Percentiles rank a stretch among this genome's conserved stretches.
Conservation (phyloP, 2,797 vertebrate genomes). For the Phaenicophaeus curvirostris region DNA sequence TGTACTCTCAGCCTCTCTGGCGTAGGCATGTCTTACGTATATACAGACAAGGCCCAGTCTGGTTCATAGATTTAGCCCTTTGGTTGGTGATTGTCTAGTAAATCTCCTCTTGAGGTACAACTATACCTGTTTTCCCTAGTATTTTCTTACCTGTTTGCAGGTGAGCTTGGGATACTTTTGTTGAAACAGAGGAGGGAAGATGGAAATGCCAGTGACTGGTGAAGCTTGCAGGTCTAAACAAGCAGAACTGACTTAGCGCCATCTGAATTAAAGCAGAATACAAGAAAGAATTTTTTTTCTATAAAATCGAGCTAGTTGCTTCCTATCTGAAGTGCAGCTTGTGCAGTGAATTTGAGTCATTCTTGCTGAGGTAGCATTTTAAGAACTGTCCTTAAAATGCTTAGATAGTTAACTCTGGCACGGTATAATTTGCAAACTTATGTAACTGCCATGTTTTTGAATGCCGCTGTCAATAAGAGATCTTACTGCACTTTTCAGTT, state of each 20-base stretch:
- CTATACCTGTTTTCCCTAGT: slow-evolving; percentile 2
- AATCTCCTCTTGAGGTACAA: not conserved
- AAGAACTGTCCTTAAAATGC: slow-evolving; percentile 50
- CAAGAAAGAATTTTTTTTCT: not conserved
- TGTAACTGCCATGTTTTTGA: slow-evolving; percentile 66
- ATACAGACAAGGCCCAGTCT: not conserved
- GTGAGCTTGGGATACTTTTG: slow-evolving; percentile 8
- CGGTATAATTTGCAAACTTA: slow-evolving; percentile 63
- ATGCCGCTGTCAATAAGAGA: slow-evolving; percentile 66
- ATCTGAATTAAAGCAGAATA: slow-evolving; percentile 38
- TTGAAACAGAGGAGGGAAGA: not conserved
- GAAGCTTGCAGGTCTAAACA: slow-evolving; percentile 59
- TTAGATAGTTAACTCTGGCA: slow-evolving; percentile 61
- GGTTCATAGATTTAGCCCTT: not conserved
- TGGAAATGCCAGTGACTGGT: slow-evolving; percentile 37
- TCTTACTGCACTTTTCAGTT: slow-evolving; percentile 39
- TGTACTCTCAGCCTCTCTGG: not conserved
- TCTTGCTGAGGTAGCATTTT: slow-evolving; percentile 66
- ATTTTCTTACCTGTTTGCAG: not conserved
- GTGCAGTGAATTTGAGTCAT: slow-evolving; percentile 49
- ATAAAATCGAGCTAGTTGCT: slow-evolving; percentile 21
- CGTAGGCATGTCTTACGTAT: not conserved
- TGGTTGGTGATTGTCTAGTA: not conserved
- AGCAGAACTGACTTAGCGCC: slow-evolving; percentile 5
- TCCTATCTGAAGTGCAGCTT: slow-evolving; percentile 45